Conservation (phyloP, 2,888 invertebrate species). For the Desoria tigrina region DNA sequence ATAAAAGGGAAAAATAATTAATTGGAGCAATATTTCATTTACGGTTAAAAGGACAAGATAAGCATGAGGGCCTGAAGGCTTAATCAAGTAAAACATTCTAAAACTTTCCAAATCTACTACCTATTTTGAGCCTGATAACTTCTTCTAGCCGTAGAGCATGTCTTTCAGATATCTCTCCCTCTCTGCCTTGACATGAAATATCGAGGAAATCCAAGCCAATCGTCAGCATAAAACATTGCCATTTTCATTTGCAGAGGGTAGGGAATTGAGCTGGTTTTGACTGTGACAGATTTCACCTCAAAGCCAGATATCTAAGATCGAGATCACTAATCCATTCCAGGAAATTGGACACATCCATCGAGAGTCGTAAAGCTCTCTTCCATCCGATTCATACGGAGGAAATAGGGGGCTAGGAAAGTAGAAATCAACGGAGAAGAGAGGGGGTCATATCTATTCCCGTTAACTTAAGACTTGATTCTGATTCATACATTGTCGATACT, state of each 20-base stretch:
- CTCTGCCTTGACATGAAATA: not conserved
- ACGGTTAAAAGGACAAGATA: too few relatives aligned
- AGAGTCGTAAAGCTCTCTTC: slow-evolving; percentile 46
- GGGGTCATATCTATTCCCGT: not conserved
- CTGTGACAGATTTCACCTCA: slow-evolving; percentile 50
- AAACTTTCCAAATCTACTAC: too few relatives aligned
- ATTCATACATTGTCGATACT: too few relatives aligned
- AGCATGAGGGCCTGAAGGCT: too few relatives aligned
- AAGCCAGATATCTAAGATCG: slow-evolving; percentile 40
- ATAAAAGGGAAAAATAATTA: too few relatives aligned
- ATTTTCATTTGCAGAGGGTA: slow-evolving; percentile 8
- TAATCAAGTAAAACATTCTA: too few relatives aligned
- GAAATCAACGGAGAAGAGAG: slow-evolving; percentile 7
- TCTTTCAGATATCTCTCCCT: too few relatives aligned
- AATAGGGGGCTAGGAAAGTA: not conserved
- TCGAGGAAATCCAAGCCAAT: slow-evolving; percentile 24
- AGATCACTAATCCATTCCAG: slow-evolving; percentile 53
- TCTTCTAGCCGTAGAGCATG: too few relatives aligned
- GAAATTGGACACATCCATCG: slow-evolving; percentile 53
- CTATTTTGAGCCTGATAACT: too few relatives aligned
- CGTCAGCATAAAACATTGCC: slow-evolving; percentile 26
- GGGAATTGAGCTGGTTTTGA: slow-evolving; percentile 20
- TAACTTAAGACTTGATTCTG: too few relatives aligned
- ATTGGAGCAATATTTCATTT: too few relatives aligned
- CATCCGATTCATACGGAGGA: slow-evolving; percentile 12